Conservation (phyloP, 1,140 invertebrate genomes). For the Rhynchophorus ferrugineus region DNA sequence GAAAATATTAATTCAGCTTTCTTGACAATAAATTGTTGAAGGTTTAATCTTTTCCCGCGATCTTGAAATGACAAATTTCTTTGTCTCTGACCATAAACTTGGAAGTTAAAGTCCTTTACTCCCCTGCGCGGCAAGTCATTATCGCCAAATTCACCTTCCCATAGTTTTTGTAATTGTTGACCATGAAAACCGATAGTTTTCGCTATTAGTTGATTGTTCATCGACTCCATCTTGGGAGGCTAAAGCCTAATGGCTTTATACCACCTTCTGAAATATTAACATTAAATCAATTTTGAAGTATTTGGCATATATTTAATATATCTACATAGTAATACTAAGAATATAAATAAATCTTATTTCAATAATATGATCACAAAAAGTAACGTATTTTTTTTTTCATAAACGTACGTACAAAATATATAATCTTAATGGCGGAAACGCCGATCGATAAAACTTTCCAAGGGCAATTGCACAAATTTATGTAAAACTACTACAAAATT, state of each 20-base stretch:
- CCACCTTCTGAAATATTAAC: not conserved
- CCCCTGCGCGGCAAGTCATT: constrained; percentile 60
- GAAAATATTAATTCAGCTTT: constrained; percentile 65
- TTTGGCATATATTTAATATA: too few species aligned
- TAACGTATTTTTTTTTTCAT: too few species aligned
- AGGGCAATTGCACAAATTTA: too few species aligned
- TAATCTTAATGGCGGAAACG: too few species aligned
- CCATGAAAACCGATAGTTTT: constrained; percentile 75
- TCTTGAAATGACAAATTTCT: constrained; percentile 72
- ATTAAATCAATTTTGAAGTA: too few species aligned
- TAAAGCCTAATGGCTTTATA: not conserved
- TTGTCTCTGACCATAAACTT: constrained; percentile 67
- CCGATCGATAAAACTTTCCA: too few species aligned
- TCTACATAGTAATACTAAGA: too few species aligned
- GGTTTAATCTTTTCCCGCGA: constrained; percentile 68
- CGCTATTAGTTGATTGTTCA: constrained; percentile 57
- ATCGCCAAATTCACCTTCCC: constrained; percentile 72
- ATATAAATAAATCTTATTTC: too few species aligned
- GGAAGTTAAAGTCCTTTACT: constrained; percentile 61
- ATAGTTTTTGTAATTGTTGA: constrained; percentile 74
- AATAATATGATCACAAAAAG: too few species aligned
- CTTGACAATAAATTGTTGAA: constrained; percentile 76
- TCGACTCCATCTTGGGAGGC: constrained; percentile 10
- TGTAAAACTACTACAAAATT: too few species aligned
- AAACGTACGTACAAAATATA: too few species aligned